These are phyloP conservation scores for Eupithecia tripunctaria DNA, from an alignment of 2,888 invertebrate species.

Conservation along the genomic window DNA sequence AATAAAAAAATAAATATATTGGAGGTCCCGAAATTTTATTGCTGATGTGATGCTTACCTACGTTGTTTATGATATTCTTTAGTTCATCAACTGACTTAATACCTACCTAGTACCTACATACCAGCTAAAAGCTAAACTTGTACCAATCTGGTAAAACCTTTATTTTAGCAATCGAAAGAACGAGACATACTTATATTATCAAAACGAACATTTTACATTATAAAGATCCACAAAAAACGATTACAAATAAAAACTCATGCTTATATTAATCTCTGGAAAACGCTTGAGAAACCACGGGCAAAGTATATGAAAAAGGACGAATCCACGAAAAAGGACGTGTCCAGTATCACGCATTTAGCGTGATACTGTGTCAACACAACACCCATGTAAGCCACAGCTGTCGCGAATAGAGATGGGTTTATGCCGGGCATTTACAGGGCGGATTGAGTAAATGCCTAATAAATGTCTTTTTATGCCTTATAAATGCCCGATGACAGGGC, in stretches of 20 bases:
- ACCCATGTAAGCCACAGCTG: constrained; percentile 19
- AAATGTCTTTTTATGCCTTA: no score
- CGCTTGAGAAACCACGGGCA: background rate
- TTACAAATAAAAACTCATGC: background rate
- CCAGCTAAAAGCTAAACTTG: no score
- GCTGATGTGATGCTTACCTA: no score
- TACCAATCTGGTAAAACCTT: background rate
- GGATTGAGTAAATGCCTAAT: no score
- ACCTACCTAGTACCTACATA: no score
- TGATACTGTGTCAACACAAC: constrained; percentile 18
- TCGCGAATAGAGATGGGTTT: no score
- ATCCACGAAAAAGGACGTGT: background rate
- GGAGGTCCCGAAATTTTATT: background rate
- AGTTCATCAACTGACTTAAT: no score
- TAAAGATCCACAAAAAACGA: background rate
- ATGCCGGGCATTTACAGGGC: no score
- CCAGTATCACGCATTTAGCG: no score
- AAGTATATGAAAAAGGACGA: background rate
- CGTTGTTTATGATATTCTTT: background rate
- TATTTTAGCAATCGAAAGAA: background rate
- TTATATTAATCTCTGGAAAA: background rate
- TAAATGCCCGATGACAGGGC: no score
- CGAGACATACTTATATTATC: background rate
- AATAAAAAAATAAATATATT: background rate
- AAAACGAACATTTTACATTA: background rate